Evolutionary conservation across 2,797 vertebrate genomes (phyloP).

Genomic region (Chaetophractus vellerosus): DNA sequence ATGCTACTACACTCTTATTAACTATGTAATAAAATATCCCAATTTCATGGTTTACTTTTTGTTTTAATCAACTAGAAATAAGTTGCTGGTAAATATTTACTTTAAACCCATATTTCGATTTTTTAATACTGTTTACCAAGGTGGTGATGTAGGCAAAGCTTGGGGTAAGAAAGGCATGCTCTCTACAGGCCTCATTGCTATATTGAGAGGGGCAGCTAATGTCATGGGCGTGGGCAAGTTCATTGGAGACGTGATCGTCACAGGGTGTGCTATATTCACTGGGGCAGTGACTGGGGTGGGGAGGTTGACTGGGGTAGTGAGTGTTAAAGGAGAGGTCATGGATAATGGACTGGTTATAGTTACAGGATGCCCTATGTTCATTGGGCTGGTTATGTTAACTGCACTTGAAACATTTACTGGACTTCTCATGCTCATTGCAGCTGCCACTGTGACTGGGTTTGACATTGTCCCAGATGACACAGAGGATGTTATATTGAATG

Average conservation of each 20-base stretch:
- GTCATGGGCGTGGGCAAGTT: slow-evolving; percentile 95
- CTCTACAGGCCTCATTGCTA: slow-evolving; percentile 96
- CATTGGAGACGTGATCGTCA: slow-evolving; percentile 97
- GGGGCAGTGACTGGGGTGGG: slow-evolving; percentile 93
- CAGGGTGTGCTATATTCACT: slow-evolving; percentile 98
- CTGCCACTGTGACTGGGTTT: slow-evolving; percentile 97
- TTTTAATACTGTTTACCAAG: slow-evolving; percentile 94
- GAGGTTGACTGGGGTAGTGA: slow-evolving; percentile 94
- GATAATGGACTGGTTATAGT: slow-evolving; percentile 97
- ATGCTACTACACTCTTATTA: slow-evolving; percentile 87
- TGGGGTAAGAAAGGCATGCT: slow-evolving; percentile 97
- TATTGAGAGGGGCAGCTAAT: slow-evolving; percentile 94
- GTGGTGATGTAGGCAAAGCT: slow-evolving; percentile 97
- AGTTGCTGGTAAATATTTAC: slow-evolving; percentile 92
- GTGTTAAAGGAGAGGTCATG: slow-evolving; percentile 95
- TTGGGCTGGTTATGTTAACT: slow-evolving; percentile 93
- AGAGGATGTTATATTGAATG: slow-evolving; percentile 94
- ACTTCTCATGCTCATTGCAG: slow-evolving; percentile 98
- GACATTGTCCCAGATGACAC: slow-evolving; percentile 93
- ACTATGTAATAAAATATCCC: slow-evolving; percentile 87
- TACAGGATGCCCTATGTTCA: slow-evolving; percentile 93
- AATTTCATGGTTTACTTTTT: slow-evolving; percentile 88
- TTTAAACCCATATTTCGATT: slow-evolving; percentile 91
- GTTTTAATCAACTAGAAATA: slow-evolving; percentile 87
- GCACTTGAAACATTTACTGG: slow-evolving; percentile 93